Evolutionary conservation across 1,140 invertebrate species (phyloP).

Genomic region (Saccostrea cuccullata): DNA sequence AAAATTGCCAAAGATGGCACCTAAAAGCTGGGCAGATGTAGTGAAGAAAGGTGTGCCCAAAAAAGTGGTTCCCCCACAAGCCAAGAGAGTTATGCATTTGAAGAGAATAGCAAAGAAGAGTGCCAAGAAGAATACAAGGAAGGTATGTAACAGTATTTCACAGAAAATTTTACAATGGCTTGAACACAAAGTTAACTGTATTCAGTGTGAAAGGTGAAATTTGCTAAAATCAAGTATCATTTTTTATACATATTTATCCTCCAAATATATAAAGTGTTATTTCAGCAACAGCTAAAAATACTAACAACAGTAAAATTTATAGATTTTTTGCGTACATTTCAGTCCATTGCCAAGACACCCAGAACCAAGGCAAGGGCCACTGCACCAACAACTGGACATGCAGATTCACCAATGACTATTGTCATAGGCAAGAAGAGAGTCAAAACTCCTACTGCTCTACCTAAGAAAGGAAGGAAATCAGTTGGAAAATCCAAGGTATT

Average conservation of each 20-base stretch:
- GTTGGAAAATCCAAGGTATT: slow-evolving; percentile 33
- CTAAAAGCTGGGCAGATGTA: slow-evolving; percentile 68
- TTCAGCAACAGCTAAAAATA: too few species aligned
- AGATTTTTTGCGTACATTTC: background rate
- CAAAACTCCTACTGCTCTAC: slow-evolving; percentile 67
- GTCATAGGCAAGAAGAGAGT: slow-evolving; percentile 72
- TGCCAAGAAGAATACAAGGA: slow-evolving; percentile 41
- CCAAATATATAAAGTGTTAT: too few species aligned
- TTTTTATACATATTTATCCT: too few species aligned
- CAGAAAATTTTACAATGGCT: too few species aligned
- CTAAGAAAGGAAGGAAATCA: slow-evolving; percentile 71
- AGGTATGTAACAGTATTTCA: slow-evolving; percentile 40
- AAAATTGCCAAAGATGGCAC: slow-evolving; percentile 52
- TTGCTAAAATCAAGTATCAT: too few species aligned
- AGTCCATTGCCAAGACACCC: slow-evolving; percentile 63
- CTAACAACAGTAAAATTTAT: too few species aligned
- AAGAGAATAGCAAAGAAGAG: slow-evolving; percentile 2
- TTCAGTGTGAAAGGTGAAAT: too few species aligned
- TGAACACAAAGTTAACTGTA: too few species aligned
- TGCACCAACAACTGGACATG: slow-evolving; percentile 76
- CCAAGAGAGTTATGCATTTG: background rate
- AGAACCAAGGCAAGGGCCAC: slow-evolving; percentile 58
- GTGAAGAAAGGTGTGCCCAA: slow-evolving; percentile 65
- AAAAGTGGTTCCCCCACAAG: slow-evolving; percentile 34
- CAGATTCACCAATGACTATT: slow-evolving; percentile 75